phyloP scores from a whole-genome alignment of 1,140 invertebrate genomes.

The Phenacoccus solenopsis region DNA sequence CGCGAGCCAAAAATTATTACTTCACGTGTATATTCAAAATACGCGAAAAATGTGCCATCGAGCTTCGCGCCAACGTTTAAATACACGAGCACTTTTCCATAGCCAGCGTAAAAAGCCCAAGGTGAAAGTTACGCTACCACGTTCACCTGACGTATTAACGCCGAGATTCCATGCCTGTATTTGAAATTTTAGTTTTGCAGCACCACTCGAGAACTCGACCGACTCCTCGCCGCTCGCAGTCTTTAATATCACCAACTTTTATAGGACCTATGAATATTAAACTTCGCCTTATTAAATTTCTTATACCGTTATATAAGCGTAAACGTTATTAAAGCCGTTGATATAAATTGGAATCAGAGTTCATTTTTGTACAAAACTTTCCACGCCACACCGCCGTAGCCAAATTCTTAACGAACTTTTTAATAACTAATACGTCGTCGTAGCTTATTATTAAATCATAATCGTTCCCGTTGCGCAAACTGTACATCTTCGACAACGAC shows the following conservation, averaged over 20 bases:
- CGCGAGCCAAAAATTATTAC: too few relatives aligned
- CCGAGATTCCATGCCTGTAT: not conserved
- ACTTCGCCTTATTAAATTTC: slow-evolving; percentile 2
- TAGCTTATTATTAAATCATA: not conserved
- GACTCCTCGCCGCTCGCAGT: not conserved
- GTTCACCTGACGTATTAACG: not conserved
- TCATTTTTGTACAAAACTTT: not conserved
- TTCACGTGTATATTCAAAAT: too few relatives aligned
- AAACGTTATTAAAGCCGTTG: not conserved
- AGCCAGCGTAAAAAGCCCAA: not conserved
- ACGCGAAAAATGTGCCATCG: too few relatives aligned
- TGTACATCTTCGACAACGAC: too few relatives aligned
- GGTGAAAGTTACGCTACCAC: not conserved
- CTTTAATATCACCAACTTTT: not conserved
- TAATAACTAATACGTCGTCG: not conserved
- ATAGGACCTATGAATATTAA: not conserved
- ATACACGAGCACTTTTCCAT: too few relatives aligned
- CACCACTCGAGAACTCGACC: not conserved
- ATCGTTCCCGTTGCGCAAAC: too few relatives aligned
- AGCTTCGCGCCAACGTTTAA: too few relatives aligned
- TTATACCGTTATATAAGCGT: not conserved
- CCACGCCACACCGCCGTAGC: not conserved
- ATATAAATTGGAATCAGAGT: not conserved
- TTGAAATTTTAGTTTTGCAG: not conserved
- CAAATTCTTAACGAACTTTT: not conserved